Conservation (phyloP, 2,113 vertebrate species). For the Pomatostomus ruficeps region DNA sequence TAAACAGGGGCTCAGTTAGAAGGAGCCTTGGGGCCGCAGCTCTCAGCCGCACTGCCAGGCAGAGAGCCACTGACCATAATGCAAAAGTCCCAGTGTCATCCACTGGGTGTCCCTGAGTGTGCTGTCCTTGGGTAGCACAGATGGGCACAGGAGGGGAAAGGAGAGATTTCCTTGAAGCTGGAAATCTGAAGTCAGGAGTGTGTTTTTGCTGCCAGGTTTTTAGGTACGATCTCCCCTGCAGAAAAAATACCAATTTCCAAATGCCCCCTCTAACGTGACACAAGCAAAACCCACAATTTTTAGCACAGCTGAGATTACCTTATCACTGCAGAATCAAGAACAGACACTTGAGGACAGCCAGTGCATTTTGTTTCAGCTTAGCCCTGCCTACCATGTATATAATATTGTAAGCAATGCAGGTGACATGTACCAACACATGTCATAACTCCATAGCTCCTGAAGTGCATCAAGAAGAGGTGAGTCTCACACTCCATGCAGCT, state of each 20-base stretch:
- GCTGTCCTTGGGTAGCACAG: background rate
- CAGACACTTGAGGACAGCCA: background rate
- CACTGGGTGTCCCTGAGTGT: accelerated
- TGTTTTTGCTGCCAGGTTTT: background rate
- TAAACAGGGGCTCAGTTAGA: background rate
- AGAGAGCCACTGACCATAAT: accelerated
- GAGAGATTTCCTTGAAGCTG: background rate
- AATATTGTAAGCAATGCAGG: background rate
- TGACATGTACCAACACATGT: background rate
- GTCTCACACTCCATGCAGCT: background rate
- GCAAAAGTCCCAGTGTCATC: background rate
- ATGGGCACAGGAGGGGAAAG: background rate
- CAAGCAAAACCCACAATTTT: background rate
- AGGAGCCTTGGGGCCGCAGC: background rate
- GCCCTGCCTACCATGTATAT: background rate
- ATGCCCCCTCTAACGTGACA: background rate
- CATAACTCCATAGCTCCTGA: background rate
- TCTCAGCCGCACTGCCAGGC: background rate
- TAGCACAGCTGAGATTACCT: background rate
- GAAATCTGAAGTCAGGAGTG: background rate
- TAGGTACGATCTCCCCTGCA: background rate
- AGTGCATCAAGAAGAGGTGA: background rate
- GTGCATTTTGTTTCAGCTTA: background rate
- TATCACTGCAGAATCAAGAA: background rate
- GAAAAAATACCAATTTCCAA: background rate